Conservation (phyloP, 2,113 vertebrate genomes). For the Cichladusa arquata region DNA sequence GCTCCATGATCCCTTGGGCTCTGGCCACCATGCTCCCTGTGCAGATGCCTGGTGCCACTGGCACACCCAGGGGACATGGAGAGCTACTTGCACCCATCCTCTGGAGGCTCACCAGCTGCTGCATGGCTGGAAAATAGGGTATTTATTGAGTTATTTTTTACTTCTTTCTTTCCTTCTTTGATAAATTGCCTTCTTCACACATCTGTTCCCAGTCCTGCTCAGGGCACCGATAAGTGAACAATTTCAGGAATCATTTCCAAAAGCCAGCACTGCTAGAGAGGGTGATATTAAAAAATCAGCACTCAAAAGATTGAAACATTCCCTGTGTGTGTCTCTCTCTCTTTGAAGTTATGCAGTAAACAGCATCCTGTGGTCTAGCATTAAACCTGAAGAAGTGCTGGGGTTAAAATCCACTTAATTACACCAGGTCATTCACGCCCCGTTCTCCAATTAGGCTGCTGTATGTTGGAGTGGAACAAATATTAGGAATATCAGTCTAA, state of each 20-base stretch:
- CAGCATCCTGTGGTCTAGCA: neutral
- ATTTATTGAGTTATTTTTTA: neutral
- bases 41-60: neutral
- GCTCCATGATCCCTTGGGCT: neutral
- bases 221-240: neutral
- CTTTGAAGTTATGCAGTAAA: neutral
- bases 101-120: neutral
- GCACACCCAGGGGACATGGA: neutral
- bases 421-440: neutral
- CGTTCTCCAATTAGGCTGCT: neutral
- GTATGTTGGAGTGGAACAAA: neutral
- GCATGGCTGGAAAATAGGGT: neutral
- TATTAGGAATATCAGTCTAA: neutral
- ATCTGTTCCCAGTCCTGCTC: neutral
- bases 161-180: neutral
- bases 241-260: neutral
- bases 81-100: neutral
- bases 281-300: neutral
- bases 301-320: neutral
- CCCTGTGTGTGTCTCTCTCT: neutral
- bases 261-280: neutral
- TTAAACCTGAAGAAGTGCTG: neutral
- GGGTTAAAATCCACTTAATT: neutral
- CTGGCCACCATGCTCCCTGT: fast-evolving
- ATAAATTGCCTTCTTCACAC: neutral